These are phyloP conservation scores for Trichogramma dendrolimi DNA, from an alignment of 2,888 invertebrate species.

Conservation along the genomic window DNA sequence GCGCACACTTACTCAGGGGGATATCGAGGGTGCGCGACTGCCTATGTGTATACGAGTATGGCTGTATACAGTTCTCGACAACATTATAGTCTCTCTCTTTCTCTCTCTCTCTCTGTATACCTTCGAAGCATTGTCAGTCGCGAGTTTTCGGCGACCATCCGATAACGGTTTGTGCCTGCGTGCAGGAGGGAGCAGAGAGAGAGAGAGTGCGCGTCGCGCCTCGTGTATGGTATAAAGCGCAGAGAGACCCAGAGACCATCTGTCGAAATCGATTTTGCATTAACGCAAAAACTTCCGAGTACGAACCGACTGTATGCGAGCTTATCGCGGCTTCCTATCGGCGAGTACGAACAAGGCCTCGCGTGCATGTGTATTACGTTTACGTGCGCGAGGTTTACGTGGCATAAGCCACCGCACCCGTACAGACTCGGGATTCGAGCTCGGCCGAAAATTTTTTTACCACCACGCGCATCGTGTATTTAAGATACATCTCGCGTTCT, in stretches of 20 bases:
- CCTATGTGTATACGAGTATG: conserved; percentile 2
- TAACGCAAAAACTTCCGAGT: conserved; percentile 24
- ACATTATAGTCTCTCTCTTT: not conserved
- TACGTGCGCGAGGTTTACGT: no score
- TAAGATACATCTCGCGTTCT: no score
- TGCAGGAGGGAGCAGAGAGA: no score
- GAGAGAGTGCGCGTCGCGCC: not conserved
- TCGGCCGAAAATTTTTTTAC: no score
- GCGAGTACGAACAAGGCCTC: no score
- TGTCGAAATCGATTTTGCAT: conserved; percentile 24
- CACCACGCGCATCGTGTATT: no score
- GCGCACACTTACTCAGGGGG: no score
- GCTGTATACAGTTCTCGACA: not conserved
- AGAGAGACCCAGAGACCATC: conserved; percentile 20
- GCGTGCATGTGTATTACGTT: no score
- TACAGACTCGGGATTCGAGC: no score
- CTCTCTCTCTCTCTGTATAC: not conserved
- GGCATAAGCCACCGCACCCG: no score
- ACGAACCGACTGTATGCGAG: no score
- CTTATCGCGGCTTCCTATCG: no score
- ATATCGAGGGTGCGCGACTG: not conserved
- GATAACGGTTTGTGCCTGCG: conserved; percentile 1
- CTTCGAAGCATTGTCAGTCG: not conserved
- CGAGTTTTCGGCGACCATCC: conserved; percentile 10
- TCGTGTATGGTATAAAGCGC: conserved; percentile 1